A percentile compares a stretch with the other conserved stretches of the same genome.
Evolutionary conservation across 2,113 vertebrate species (phyloP).

Genomic region (Atractosteus spatula): DNA sequence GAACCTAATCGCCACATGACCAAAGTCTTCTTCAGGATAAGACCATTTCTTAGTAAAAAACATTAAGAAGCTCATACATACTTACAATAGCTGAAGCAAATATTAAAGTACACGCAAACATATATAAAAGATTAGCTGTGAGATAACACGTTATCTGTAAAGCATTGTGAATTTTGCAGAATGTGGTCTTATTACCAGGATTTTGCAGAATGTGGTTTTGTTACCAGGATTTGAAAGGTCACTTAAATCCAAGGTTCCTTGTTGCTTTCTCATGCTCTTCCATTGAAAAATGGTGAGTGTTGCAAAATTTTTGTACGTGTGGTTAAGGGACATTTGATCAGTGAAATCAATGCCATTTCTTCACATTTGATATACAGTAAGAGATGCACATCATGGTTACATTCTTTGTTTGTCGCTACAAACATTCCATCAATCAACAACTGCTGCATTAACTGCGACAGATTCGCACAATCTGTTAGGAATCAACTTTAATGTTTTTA

Average conservation of each 20-base stretch:
- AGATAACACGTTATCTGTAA: too few species aligned
- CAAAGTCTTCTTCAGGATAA: too few species aligned
- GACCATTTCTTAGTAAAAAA: too few species aligned
- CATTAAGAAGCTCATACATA: too few species aligned
- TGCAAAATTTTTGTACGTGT: not conserved
- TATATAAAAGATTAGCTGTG: too few species aligned
- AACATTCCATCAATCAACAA: constrained; percentile 23
- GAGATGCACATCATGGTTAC: not conserved
- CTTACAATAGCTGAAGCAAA: too few species aligned
- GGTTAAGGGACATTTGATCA: not conserved
- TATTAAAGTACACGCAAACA: too few species aligned
- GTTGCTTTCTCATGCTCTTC: not conserved
- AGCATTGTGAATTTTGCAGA: too few species aligned
- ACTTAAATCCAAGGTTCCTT: not conserved
- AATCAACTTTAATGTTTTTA: not conserved
- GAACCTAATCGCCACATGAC: too few species aligned
- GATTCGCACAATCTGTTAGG: constrained; percentile 10
- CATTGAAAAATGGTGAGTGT: not conserved
- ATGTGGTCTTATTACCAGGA: not conserved
- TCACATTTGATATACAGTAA: not conserved
- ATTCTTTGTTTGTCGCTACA: not conserved
- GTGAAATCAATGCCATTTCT: not conserved
- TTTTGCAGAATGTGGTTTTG: not conserved
- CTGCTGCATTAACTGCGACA: not conserved
- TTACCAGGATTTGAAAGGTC: not conserved